Conservation (phyloP, 2,797 vertebrate genomes). For the Artibeus jamaicensis region DNA sequence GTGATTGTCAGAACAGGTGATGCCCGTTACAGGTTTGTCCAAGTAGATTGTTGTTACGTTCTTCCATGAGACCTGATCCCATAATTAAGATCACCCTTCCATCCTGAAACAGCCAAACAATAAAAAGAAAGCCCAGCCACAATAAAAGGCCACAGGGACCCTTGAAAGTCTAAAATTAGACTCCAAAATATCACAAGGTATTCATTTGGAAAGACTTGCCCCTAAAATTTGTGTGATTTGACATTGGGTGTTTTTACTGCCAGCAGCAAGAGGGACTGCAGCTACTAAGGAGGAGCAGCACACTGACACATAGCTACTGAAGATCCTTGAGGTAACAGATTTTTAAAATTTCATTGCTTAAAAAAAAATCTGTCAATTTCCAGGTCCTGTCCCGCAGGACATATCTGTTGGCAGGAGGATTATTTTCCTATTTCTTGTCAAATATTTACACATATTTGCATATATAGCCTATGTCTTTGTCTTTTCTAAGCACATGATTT, state of each 20-base stretch:
- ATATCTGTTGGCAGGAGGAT: conserved; percentile 77
- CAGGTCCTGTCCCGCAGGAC: conserved; percentile 84
- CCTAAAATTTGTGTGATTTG: conserved; percentile 34
- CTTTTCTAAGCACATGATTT: conserved; percentile 74
- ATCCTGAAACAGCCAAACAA: conserved; percentile 22
- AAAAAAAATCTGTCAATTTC: conserved; percentile 79
- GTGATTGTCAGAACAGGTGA: neutral
- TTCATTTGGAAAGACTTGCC: conserved; percentile 53
- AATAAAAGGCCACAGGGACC: conserved; percentile 54
- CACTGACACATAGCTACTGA: conserved; percentile 59
- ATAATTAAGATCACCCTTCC: conserved; percentile 26
- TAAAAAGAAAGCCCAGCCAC: neutral
- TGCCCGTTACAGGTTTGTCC: conserved; percentile 48
- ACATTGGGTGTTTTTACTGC: conserved; percentile 67
- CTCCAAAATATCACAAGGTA: conserved; percentile 48
- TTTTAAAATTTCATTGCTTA: conserved; percentile 78
- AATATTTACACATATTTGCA: conserved; percentile 79
- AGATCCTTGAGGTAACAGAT: conserved; percentile 81
- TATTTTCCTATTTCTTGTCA: conserved; percentile 76
- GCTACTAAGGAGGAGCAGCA: conserved; percentile 74
- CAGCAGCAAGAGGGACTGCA: conserved; percentile 61
- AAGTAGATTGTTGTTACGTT: conserved; percentile 31
- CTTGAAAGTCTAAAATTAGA: conserved; percentile 66
- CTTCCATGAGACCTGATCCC: conserved; percentile 53
- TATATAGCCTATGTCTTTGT: conserved; percentile 75